Evolutionary conservation across 2,797 vertebrate species (phyloP).

Genomic region (Alauda arvensis): DNA sequence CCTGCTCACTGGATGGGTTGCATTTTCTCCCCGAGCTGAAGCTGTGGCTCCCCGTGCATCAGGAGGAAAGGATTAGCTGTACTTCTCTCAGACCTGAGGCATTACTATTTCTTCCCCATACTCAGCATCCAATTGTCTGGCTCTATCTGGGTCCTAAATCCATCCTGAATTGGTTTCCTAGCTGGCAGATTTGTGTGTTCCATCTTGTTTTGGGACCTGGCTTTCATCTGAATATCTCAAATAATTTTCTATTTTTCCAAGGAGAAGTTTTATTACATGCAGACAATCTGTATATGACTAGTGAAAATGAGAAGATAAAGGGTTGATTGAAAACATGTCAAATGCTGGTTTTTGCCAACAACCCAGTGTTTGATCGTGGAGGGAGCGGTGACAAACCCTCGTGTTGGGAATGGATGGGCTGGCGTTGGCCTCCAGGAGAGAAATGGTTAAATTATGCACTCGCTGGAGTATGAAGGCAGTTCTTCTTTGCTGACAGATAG

Average conservation of each 20-base stretch:
- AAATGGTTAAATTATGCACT: slow-evolving; percentile 89
- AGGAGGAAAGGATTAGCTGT: slow-evolving; percentile 35
- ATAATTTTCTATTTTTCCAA: slow-evolving; percentile 44
- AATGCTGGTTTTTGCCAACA: slow-evolving; percentile 25
- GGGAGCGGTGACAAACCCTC: slow-evolving; percentile 19
- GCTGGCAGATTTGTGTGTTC: slow-evolving; percentile 43
- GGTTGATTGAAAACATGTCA: slow-evolving; percentile 33
- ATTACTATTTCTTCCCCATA: slow-evolving; percentile 30
- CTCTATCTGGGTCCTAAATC: slow-evolving; percentile 56
- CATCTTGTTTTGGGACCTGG: slow-evolving; percentile 34
- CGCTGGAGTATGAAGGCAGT: slow-evolving; percentile 91
- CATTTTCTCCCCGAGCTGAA: background rate
- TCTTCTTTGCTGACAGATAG: slow-evolving; percentile 91
- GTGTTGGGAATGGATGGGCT: slow-evolving; percentile 22
- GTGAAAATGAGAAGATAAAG: slow-evolving; percentile 29
- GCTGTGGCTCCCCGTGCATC: background rate
- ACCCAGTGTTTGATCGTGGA: background rate
- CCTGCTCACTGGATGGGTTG: background rate
- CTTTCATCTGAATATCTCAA: slow-evolving; percentile 39
- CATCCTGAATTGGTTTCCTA: slow-evolving; percentile 54
- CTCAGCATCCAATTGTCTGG: slow-evolving; percentile 47
- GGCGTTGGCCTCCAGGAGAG: slow-evolving; percentile 67
- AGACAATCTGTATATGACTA: slow-evolving; percentile 25
- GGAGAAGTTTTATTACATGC: slow-evolving; percentile 42
- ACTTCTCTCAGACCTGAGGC: slow-evolving; percentile 33